These are phyloP conservation scores for Mionectes olivaceus DNA, from an alignment of 2,797 vertebrate species.

Conservation along the genomic window DNA sequence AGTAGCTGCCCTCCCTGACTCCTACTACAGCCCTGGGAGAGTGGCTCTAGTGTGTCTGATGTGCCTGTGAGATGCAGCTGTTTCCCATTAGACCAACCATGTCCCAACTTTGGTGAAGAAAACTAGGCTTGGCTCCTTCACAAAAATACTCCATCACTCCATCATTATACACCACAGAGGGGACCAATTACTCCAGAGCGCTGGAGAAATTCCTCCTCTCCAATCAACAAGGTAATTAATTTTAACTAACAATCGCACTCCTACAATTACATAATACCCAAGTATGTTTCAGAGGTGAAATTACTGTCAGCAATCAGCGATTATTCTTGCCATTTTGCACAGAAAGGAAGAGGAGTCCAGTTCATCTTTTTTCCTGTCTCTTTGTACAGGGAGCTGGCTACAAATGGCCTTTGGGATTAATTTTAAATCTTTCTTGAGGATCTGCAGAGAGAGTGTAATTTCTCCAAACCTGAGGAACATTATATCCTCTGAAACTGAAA, in stretches of 20 bases:
- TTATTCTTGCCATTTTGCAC: not conserved
- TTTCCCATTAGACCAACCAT: not conserved
- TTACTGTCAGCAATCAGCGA: not conserved
- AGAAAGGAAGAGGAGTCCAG: not conserved
- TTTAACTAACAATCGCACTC: not conserved
- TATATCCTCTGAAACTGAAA: not conserved
- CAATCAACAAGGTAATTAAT: not conserved
- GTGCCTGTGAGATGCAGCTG: fast-evolving
- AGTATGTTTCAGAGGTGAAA: not conserved
- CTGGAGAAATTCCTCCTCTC: not conserved
- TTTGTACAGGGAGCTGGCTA: not conserved
- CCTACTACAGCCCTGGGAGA: fast-evolving
- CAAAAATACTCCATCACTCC: not conserved
- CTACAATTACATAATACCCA: not conserved
- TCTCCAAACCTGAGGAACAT: not conserved
- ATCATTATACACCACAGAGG: fast-evolving
- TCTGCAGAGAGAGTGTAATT: not conserved
- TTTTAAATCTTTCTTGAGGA: not conserved
- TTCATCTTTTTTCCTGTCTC: not conserved
- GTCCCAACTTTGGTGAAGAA: not conserved
- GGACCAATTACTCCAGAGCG: fast-evolving
- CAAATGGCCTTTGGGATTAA: not conserved
- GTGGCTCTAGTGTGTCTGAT: not conserved
- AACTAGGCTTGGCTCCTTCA: not conserved
- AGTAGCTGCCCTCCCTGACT: fast-evolving